These are phyloP conservation scores for Cephalopachus bancanus DNA, from an alignment of 2,797 vertebrate species.

Conservation along the genomic window DNA sequence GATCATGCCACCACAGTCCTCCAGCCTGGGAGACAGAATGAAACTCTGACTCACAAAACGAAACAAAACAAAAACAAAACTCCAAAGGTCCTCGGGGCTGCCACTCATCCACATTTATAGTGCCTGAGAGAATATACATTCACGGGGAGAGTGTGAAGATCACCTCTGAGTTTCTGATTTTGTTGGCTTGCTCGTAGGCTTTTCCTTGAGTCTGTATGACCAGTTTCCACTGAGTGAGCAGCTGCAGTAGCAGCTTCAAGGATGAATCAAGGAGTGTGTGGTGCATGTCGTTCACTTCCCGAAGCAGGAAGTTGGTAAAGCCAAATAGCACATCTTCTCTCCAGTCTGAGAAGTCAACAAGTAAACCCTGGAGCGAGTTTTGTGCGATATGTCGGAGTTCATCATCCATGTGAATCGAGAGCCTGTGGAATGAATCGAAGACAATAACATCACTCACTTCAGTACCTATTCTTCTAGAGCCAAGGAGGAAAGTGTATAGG, in stretches of 20 bases:
- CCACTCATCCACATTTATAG: too few species aligned
- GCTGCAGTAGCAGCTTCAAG: conserved; percentile 97
- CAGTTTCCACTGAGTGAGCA: conserved; percentile 98
- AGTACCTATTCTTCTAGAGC: background rate
- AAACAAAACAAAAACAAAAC: background rate
- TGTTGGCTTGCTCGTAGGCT: conserved; percentile 86
- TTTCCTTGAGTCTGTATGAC: conserved; percentile 94
- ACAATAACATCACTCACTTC: background rate
- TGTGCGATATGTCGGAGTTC: conserved; percentile 98
- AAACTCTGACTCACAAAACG: too few species aligned
- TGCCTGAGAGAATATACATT: background rate
- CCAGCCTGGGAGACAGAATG: too few species aligned
- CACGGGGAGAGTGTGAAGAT: background rate
- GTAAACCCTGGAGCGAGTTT: conserved; percentile 97
- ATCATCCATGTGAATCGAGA: conserved; percentile 99
- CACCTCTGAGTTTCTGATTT: conserved; percentile 90
- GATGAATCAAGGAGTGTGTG: conserved; percentile 97
- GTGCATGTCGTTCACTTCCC: conserved; percentile 97
- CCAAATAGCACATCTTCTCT: conserved; percentile 98
- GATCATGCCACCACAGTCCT: too few species aligned
- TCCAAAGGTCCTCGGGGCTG: background rate
- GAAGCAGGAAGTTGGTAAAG: conserved; percentile 97
- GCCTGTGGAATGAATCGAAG: conserved; percentile 87
- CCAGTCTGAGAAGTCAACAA: conserved; percentile 99
- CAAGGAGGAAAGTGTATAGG: background rate